These are phyloP conservation scores for Petrolisthes manimaculis DNA, from an alignment of 2,888 invertebrate genomes.

Conservation along the genomic window DNA sequence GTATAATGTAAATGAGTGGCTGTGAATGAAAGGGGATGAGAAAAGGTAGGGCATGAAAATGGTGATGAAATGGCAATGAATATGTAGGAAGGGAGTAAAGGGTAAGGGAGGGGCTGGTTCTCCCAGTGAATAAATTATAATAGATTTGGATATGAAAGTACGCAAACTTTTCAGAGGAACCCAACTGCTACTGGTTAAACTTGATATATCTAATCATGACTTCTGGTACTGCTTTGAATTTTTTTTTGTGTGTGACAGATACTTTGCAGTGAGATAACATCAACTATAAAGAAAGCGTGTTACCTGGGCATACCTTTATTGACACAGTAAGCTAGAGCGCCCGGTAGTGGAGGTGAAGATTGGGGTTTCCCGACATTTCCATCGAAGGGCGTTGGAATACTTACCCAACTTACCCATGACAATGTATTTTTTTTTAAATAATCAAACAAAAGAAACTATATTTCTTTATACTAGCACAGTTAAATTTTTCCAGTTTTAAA, in stretches of 20 bases:
- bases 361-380: constrained; percentile 56
- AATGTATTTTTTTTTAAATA: constrained; percentile 28
- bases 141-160: constrained; percentile 32
- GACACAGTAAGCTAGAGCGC: constrained; percentile 52
- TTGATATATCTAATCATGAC: neutral
- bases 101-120: neutral
- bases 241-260: neutral
- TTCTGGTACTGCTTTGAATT: neutral
- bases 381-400: constrained; percentile 62
- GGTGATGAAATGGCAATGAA: neutral
- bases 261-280: constrained; percentile 36
- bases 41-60: neutral
- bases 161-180: constrained; percentile 52
- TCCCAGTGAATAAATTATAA: neutral
- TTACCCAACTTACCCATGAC: constrained; percentile 64
- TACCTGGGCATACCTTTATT: constrained; percentile 62
- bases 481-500: neutral
- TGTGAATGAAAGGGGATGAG: constrained; percentile 14
- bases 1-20: neutral
- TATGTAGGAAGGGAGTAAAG: neutral
- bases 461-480: constrained; percentile 8
- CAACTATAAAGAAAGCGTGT: constrained; percentile 58
- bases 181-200: constrained; percentile 32
- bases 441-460: constrained; percentile 22
- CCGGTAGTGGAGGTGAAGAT: constrained; percentile 60